phyloP scores from a whole-genome alignment of 2,797 vertebrate species.

The Myotis pilosus region DNA sequence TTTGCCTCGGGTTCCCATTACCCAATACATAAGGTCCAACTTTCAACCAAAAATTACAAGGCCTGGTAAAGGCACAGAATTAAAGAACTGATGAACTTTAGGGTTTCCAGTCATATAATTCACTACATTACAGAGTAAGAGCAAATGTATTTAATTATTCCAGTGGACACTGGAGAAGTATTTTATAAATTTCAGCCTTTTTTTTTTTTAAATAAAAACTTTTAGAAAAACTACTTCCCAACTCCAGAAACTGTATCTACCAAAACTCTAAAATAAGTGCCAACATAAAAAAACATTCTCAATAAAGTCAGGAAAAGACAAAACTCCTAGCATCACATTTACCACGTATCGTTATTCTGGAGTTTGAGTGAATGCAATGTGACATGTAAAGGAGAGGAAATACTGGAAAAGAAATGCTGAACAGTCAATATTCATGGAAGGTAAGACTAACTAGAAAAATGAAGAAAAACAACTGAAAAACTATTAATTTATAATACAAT shows the following conservation, averaged over 20 bases:
- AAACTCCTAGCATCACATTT: not conserved
- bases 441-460: not conserved
- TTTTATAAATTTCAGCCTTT: not conserved
- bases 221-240: not conserved
- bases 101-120: not conserved
- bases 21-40: not conserved
- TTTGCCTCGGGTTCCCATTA: not conserved
- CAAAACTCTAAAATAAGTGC: not conserved
- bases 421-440: not conserved
- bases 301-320: not conserved
- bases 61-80: not conserved
- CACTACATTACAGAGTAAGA: not conserved
- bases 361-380: not conserved
- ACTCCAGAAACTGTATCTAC: not conserved
- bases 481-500: not conserved
- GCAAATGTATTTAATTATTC: not conserved
- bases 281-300: not conserved
- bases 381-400: not conserved
- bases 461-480: not conserved
- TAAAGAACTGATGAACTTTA: not conserved
- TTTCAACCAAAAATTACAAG: not conserved
- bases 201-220: not conserved
- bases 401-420: not conserved
- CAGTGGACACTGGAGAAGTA: not conserved
- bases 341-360: not conserved